These are phyloP conservation scores for Lydus trimaculatus DNA, from an alignment of 2,888 invertebrate genomes.

Conservation along the genomic window DNA sequence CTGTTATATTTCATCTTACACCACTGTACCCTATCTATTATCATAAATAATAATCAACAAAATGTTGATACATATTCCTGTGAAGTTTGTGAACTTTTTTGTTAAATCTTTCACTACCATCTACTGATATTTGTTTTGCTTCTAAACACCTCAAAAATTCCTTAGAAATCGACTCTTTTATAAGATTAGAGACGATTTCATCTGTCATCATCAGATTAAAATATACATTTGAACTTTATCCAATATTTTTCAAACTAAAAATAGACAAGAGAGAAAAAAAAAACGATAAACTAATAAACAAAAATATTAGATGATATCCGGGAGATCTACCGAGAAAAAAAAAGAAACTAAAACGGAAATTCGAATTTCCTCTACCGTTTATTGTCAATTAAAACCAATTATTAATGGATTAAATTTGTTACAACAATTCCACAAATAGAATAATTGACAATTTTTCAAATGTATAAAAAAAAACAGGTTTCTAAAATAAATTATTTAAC, in stretches of 20 bases:
- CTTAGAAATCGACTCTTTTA: not conserved
- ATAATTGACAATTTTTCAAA: not conserved
- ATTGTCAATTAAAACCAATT: not conserved
- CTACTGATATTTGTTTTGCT: not conserved
- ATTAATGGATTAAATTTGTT: not conserved
- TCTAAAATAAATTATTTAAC: not conserved
- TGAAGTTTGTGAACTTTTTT: too few relatives aligned
- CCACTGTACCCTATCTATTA: too few relatives aligned
- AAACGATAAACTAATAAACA: slow-evolving; percentile 1
- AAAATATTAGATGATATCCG: not conserved
- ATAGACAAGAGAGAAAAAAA: too few relatives aligned
- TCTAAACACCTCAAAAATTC: not conserved
- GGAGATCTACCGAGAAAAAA: not conserved
- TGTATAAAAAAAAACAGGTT: not conserved
- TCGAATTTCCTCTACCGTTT: not conserved
- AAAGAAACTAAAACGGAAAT: not conserved
- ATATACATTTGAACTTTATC: not conserved
- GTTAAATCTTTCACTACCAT: not conserved
- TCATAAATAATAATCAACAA: too few relatives aligned
- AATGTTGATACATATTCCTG: too few relatives aligned
- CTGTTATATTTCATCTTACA: too few relatives aligned
- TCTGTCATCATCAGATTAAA: not conserved
- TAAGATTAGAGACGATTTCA: not conserved
- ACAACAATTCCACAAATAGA: not conserved
- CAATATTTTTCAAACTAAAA: not conserved